Percentiles rank a stretch among this genome's conserved stretches.
Conservation (phyloP, 2,888 invertebrate species). For the Drosophila mettleri region DNA sequence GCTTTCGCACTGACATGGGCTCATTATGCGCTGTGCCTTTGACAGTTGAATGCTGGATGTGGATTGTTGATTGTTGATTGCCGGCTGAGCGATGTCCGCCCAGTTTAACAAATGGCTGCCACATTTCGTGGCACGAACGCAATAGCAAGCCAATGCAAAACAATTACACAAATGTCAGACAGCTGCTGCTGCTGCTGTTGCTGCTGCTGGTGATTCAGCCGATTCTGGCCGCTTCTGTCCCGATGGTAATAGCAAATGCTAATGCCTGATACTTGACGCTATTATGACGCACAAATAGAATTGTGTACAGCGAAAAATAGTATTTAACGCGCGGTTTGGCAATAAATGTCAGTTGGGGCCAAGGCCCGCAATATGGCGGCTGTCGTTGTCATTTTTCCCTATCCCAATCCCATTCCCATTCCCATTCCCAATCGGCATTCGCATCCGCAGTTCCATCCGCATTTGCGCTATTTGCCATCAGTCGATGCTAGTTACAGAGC, state of each 20-base stretch:
- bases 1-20: conserved; percentile 9
- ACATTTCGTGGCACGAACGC: conserved; percentile 9
- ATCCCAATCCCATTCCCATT: conserved; percentile 29
- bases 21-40: conserved; percentile 45
- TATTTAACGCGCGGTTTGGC: conserved; percentile 59
- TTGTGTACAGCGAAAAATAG: conserved; percentile 46
- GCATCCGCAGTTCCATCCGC: too few relatives aligned
- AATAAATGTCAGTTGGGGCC: conserved; percentile 56
- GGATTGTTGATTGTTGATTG: conserved; percentile 28
- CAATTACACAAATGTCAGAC: conserved; percentile 46
- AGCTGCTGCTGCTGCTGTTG: background rate
- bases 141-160: conserved; percentile 24
- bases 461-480: conserved; percentile 28
- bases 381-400: conserved; percentile 20
- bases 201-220: conserved; percentile 6
- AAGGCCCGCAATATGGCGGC: conserved; percentile 47
- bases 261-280: conserved; percentile 32
- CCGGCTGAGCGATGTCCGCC: conserved; percentile 21
- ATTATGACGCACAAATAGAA: conserved; percentile 45
- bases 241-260: conserved; percentile 16
- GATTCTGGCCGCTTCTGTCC: too few relatives aligned
- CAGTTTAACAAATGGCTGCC: conserved; percentile 11
- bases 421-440: conserved; percentile 24
- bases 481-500: conserved; percentile 37
- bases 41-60: conserved; percentile 34